Base-by-base conservation (phyloP, 1,140 invertebrate genomes). In the Leptinotarsa defecta region DNA sequence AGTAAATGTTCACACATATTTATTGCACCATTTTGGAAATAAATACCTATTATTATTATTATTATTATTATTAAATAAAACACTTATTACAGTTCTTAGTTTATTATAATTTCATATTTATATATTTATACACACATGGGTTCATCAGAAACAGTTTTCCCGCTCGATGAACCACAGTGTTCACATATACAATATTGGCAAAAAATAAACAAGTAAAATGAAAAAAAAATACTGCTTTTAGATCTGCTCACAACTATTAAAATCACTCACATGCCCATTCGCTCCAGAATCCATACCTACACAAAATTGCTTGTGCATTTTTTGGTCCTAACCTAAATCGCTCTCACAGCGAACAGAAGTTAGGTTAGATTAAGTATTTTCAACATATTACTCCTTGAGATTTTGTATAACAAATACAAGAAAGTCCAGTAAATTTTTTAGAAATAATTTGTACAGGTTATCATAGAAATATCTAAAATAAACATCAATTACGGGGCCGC, bases 221-320 rank as follows among this genome's bases (percentile, higher is more conserved):
- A 75, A 81, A 79, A 67, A 83, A 82, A 83, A 78, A 83, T 82
- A 83, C 81, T 82, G 81, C 52, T 75, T 82, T 72, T 77, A 78
- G 77, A 77, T 79, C 76, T 81, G 74, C 80, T 81, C 81, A 82
- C 81, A 81, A 81, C 77, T 64, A 81, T 79, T 80, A 79, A 71
- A 77, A 77, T 73, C 77, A 79, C 71, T 75, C 79, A 77, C 74
- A 77, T 73, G 61, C 76, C 71, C 78, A 73, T 75, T 48, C 76
- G 74, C 61, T 71, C 77, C 62, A 34, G 65, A 73, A 76, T 77
- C 70, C 72, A 65, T 48, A 68, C 64, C 64, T 24, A 65, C 64
- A 34, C 64, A 65, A 65, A 65, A 65, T 65, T 65, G 64, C 20
- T 65, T 65, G 64, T 65, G 64, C 64, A 65, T 65, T 65, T 65